phyloP scores from a whole-genome alignment of 2,888 invertebrate species.

The Phengaris alcon region DNA sequence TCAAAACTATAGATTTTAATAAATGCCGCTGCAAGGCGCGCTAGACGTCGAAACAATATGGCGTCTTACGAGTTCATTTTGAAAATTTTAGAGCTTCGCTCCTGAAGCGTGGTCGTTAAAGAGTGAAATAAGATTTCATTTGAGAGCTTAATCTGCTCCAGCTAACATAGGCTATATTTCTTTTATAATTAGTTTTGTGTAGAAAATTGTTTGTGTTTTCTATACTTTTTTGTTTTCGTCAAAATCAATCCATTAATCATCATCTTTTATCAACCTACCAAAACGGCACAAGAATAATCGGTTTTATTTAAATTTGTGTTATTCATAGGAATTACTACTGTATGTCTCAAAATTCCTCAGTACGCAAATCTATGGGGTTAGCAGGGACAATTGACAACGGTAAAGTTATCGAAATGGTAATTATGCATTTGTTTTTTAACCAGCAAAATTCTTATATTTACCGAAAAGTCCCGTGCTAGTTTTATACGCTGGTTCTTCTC shows the following conservation, averaged over 20 bases:
- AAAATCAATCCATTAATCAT: background rate
- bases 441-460: too few species aligned
- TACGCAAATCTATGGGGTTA: too few species aligned
- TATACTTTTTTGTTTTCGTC: background rate
- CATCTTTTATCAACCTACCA: too few species aligned
- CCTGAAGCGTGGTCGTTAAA: background rate
- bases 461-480: too few species aligned
- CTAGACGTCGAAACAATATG: slow-evolving; percentile 11
- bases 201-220: background rate
- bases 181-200: slow-evolving; percentile 5
- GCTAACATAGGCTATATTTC: background rate
- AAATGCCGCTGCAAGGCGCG: slow-evolving; percentile 12
- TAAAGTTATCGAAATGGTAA: too few species aligned
- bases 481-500: too few species aligned
- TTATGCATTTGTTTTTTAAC: too few species aligned
- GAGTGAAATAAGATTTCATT: slow-evolving; percentile 17
- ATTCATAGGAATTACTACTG: too few species aligned
- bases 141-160: background rate
- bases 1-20: slow-evolving; percentile 18
- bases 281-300: too few species aligned
- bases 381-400: too few species aligned
- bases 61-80: slow-evolving; percentile 17
- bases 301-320: too few species aligned
- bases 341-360: too few species aligned
- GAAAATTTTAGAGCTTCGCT: slow-evolving; percentile 13